Base-by-base conservation (phyloP, 2,797 vertebrate species). In the Sitta carolinensis region DNA sequence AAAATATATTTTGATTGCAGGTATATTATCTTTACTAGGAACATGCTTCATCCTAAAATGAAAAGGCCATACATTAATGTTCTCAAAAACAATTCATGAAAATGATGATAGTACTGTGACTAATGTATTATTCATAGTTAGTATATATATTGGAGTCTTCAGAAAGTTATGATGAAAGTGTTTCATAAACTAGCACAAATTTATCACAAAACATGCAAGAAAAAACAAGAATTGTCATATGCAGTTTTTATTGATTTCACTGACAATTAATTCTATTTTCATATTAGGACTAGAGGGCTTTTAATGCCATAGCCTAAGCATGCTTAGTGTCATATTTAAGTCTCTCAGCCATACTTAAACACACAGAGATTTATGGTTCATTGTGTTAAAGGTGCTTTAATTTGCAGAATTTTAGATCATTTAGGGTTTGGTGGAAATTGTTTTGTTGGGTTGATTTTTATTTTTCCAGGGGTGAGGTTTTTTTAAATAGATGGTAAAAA, bases 401-500 rank as follows among this genome's bases (percentile, higher is more conserved):
- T 63, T 52, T 61, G 11, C 5, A 76, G 29, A 47, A 12, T 22
- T 76, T 84, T 38, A 52, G 38, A 25, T 58, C 64, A 42, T 6
- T 73, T 27, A 51, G 3, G 2, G 4, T 26, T 82, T 47, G 11
- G 5, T 18, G 3, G 26, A 19, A 12, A 11, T 29, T 8, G 3
- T 25, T 21, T 36, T 30, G 11, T 6, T 38, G 34, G 7, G 5
- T 9, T 54, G 20, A n/a, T 40, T 67, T 66, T 67, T 48, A 19
- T 45, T 42, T 68, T 54, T 47, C 4, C 0, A 0, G 1, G 5
- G 3, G 3, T 27, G 13, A 77, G 17, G 5, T 67, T 13, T 5
- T 5, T 26, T n/a, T 23, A 48, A 69, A 16, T 38, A 67, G 5
- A 6, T 67, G 11, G 8, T 23, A 70, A 26, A 62, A 62, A 93